A percentile compares a stretch with the other conserved stretches of the same genome.
Evolutionary conservation across 2,888 invertebrate genomes (phyloP).

Genomic region (Altica lythri): DNA sequence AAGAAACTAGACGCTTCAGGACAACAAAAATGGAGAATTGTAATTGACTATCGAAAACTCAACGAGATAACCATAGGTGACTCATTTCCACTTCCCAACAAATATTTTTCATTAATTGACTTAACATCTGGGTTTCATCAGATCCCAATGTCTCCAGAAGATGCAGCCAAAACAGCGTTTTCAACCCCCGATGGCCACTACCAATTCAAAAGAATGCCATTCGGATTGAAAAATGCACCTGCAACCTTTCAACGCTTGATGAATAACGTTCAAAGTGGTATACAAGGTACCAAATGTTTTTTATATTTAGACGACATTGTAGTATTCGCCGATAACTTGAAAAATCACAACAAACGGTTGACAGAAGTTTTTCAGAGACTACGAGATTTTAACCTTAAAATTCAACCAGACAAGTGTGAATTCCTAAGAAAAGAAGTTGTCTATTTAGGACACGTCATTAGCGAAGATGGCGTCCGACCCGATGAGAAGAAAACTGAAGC

Average conservation of each 20-base stretch:
- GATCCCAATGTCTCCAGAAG: conserved; percentile 43
- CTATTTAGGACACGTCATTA: conserved; percentile 35
- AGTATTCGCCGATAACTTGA: conserved; percentile 38
- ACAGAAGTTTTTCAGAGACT: conserved; percentile 39
- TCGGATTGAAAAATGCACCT: conserved; percentile 53
- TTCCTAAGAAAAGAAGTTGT: conserved; percentile 34
- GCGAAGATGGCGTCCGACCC: conserved; percentile 35
- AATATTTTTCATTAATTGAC: conserved; percentile 52
- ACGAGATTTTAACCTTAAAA: conserved; percentile 29
- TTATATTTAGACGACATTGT: conserved; percentile 52
- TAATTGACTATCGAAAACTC: conserved; percentile 41
- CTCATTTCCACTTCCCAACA: conserved; percentile 48
- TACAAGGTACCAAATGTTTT: conserved; percentile 43
- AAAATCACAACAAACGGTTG: conserved; percentile 39
- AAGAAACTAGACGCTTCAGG: conserved; percentile 44
- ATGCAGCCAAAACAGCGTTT: conserved; percentile 51
- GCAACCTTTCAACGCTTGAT: conserved; percentile 46
- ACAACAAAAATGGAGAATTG: conserved; percentile 30
- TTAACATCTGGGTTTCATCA: conserved; percentile 53
- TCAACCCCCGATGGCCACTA: conserved; percentile 34
- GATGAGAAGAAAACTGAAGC: conserved; percentile 29
- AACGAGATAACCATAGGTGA: conserved; percentile 51
- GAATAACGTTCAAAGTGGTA: conserved; percentile 42
- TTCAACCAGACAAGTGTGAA: conserved; percentile 37
- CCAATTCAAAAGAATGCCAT: conserved; percentile 30